phyloP scores from a whole-genome alignment of 2,888 invertebrate genomes.

The Euproctis similis region DNA sequence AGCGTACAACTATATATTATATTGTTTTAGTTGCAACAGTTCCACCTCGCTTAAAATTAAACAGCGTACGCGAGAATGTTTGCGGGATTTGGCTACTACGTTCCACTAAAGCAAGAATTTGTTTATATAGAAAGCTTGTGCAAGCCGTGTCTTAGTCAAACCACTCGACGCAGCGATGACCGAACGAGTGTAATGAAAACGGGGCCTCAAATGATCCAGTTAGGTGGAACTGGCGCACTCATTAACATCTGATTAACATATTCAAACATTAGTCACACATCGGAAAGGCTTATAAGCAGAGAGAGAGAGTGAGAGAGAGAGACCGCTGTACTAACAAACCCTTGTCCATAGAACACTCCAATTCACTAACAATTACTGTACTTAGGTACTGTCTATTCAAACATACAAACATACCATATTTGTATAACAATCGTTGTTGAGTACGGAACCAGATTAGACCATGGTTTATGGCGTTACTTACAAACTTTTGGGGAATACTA shows the following conservation, averaged over 20 bases:
- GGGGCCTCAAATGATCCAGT: constrained; percentile 63
- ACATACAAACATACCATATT: constrained; percentile 62
- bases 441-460: constrained; percentile 60
- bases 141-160: constrained; percentile 39
- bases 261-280: constrained; percentile 66
- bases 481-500: constrained; percentile 24
- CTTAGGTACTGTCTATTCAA: constrained; percentile 67
- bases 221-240: constrained; percentile 45
- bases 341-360: constrained; percentile 36
- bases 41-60: constrained; percentile 13
- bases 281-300: constrained; percentile 61
- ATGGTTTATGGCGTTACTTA: constrained; percentile 50
- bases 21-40: background rate
- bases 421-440: constrained; percentile 63
- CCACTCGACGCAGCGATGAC: constrained; percentile 43
- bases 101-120: constrained; percentile 30
- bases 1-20: too few relatives aligned
- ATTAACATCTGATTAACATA: constrained; percentile 74
- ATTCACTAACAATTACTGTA: constrained; percentile 68
- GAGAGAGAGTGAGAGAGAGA: constrained; percentile 13
- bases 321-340: constrained; percentile 58
- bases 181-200: constrained; percentile 40
- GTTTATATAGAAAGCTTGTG: constrained; percentile 60
- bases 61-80: constrained; percentile 22
- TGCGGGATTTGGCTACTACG: constrained; percentile 21